A percentile compares a stretch with the other conserved stretches of the same genome.
These are phyloP conservation scores for Papilio glaucus DNA, from an alignment of 1,140 invertebrate genomes.

Conservation along the genomic window DNA sequence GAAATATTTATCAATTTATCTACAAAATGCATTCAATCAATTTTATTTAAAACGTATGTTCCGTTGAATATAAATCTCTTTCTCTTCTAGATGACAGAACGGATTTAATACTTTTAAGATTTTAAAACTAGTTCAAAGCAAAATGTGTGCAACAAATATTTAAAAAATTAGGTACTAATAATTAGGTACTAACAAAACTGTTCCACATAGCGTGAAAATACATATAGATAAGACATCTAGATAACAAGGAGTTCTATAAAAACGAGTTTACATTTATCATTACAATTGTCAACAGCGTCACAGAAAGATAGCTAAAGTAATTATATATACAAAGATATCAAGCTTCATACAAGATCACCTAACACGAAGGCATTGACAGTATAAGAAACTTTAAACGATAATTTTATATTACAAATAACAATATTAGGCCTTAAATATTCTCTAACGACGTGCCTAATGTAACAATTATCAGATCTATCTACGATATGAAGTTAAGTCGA, in stretches of 20 bases:
- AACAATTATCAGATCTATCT: slow-evolving; percentile 58
- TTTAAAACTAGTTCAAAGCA: slow-evolving; percentile 24
- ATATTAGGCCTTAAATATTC: slow-evolving; percentile 55
- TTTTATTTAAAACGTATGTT: slow-evolving; percentile 42
- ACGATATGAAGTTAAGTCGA: slow-evolving; percentile 76
- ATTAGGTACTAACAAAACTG: slow-evolving; percentile 30
- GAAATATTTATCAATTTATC: slow-evolving; percentile 46
- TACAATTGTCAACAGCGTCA: slow-evolving; percentile 60
- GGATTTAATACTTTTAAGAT: too few species aligned
- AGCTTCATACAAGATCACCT: slow-evolving; percentile 55
- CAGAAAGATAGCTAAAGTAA: slow-evolving; percentile 56
- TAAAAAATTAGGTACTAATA: slow-evolving; percentile 1
- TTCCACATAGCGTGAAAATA: slow-evolving; percentile 34
- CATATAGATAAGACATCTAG: slow-evolving; percentile 42
- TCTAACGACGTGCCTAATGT: slow-evolving; percentile 47
- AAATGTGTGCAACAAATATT: slow-evolving; percentile 43
- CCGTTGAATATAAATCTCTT: slow-evolving; percentile 18
- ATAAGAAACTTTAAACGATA: slow-evolving; percentile 29
- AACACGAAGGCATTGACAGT: slow-evolving; percentile 31
- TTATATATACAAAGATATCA: slow-evolving; percentile 54
- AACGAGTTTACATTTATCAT: slow-evolving; percentile 47
- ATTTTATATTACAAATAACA: slow-evolving; percentile 33
- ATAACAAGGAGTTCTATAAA: slow-evolving; percentile 55
- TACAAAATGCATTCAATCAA: slow-evolving; percentile 49
- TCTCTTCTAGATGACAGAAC: slow-evolving; percentile 8